Conservation (phyloP, 2,797 vertebrate genomes). For the Gallinago solitaria region DNA sequence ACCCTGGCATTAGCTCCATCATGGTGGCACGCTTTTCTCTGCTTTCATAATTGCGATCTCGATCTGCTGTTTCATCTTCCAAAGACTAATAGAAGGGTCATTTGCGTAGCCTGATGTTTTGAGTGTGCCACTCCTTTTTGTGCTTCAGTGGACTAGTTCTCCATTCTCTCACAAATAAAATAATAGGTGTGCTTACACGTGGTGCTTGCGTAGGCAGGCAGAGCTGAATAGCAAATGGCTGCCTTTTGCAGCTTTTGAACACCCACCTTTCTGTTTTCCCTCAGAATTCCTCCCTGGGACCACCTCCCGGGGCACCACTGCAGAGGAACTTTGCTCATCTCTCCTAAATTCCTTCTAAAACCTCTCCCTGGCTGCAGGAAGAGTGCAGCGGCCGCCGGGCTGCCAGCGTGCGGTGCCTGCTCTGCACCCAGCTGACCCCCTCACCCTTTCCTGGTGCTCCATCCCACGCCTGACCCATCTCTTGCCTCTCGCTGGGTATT, state of each 20-base stretch:
- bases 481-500: not conserved
- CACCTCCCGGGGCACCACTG: not conserved
- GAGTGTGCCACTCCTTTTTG: not conserved
- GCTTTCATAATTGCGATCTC: not conserved
- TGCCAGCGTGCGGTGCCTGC: accelerated
- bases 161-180: not conserved
- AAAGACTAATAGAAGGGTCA: not conserved
- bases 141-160: not conserved
- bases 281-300: not conserved
- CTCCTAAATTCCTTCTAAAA: not conserved
- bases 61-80: not conserved
- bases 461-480: not conserved
- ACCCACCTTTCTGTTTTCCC: not conserved
- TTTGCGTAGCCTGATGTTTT: not conserved
- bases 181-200: not conserved
- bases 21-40: not conserved
- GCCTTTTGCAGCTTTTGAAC: not conserved
- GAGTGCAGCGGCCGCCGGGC: not conserved
- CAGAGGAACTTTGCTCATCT: not conserved
- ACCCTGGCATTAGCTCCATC: not conserved
- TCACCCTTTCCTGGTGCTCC: not conserved
- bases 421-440: not conserved
- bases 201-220: not conserved
- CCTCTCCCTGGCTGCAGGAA: not conserved
- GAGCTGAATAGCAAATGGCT: not conserved